These are phyloP conservation scores for rabbit (Oryctolagus cuniculus) DNA, from an alignment of 2,113 vertebrate species.

Conservation along the genomic window DNA sequence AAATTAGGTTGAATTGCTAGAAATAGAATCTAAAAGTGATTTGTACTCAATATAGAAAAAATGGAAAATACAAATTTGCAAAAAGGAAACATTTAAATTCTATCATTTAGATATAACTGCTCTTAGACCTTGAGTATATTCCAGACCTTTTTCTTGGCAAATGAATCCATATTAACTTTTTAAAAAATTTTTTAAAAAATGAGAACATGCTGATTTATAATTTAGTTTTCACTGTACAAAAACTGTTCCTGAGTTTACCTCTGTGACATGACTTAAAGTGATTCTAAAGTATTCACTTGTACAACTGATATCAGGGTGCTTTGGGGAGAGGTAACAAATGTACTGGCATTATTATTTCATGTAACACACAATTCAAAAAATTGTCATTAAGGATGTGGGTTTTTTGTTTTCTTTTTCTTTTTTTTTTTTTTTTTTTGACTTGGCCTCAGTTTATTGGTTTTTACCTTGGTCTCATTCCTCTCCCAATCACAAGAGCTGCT, in stretches of 20 bases:
- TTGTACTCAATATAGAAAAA: neutral
- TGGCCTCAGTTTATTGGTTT: neutral
- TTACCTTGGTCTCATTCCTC: neutral
- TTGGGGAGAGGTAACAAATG: neutral
- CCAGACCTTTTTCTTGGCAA: slow-evolving; percentile 10
- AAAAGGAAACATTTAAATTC: slow-evolving; percentile 16
- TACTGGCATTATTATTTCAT: neutral
- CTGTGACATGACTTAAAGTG: slow-evolving; percentile 1
- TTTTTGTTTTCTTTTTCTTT: neutral
- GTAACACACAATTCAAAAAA: neutral
- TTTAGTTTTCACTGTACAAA: neutral
- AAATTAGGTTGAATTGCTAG: neutral
- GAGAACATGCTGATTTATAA: neutral
- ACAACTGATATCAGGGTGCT: neutral
- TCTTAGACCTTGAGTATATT: slow-evolving; percentile 21
- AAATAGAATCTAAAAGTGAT: slow-evolving; percentile 20
- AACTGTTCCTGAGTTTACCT: neutral
- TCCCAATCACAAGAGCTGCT: neutral
- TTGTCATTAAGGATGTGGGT: neutral
- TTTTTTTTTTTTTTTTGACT: neutral
- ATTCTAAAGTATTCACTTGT: neutral
- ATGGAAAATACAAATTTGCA: neutral
- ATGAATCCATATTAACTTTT: neutral
- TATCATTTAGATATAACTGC: neutral
- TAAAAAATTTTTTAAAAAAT: neutral